Evolutionary conservation across 1,140 invertebrate genomes (phyloP), one percentile per base, ranked within the genome.

Genomic region (Trichonephila clavata): DNA sequence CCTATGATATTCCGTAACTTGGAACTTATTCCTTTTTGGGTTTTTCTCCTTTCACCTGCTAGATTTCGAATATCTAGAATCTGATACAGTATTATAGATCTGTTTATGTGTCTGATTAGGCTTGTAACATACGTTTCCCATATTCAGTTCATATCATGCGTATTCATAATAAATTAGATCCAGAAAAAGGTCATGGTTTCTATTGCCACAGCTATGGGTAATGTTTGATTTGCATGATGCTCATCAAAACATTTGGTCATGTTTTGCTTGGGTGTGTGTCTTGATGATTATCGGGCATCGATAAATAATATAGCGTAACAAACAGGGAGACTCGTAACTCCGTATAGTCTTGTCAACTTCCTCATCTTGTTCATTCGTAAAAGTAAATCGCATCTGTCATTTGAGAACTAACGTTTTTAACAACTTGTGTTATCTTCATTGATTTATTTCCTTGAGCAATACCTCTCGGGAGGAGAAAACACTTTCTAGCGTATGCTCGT

Each of bases 351-450:
- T 13, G 65, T 39, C 16, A 7, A 77, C 71, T 77, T 77, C 71
- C 71, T 77, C 18, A 39, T 77, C 13, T 39, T 24, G 71, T 39
- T 77, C 71, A 39, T 39, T 77, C 71, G 18, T 16, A 32, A 39
- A 39, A 32, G 27, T 16, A 39, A 77, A 77, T 77, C 27, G 10
- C 18, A 20, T 14, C 14, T 77, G 71, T 39, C 32, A 39, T 32
- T 77, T 77, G 16, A 16, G 71, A 77, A 77, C 71, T 32, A 39
- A 39, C 14, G 32, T 77, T 77, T n/a, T 77, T 20, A 39, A 71
- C 32, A 71, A 71, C 68, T 71, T 71, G 68, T 39, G 32, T 32
- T 32, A 77, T 77, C 71, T 77, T 77, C 68, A 77, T 77, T 18
- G 16, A 3, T 77, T 27, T 39, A 39, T 77, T 77, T 77, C 71